Evolutionary conservation across 30 jellyfish, hydroid and myxozoan species (phyloP).

Genomic region (Chironex yamaguchii): DNA sequence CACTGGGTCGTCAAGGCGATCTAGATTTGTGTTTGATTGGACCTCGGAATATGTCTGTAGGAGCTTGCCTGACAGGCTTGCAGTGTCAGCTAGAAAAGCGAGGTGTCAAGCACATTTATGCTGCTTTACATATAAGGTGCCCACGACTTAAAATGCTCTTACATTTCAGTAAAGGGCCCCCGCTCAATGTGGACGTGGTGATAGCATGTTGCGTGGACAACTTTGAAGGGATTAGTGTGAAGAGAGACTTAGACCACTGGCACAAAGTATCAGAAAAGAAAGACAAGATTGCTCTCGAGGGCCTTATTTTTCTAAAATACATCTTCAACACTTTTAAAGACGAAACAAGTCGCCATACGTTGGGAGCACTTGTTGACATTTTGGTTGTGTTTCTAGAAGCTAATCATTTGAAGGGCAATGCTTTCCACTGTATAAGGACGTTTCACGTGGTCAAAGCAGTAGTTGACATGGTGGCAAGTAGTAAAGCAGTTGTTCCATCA

Average conservation of each 20-base stretch:
- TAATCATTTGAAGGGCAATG: constrained; percentile 88
- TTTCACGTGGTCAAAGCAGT: constrained; percentile 85
- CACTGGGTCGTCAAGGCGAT: constrained; percentile 79
- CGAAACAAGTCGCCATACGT: constrained; percentile 21
- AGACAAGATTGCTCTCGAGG: constrained; percentile 79
- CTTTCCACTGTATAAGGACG: constrained; percentile 90
- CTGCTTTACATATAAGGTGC: constrained; percentile 89
- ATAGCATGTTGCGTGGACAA: constrained; percentile 77
- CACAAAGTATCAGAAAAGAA: constrained; percentile 42
- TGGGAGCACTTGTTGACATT: constrained; percentile 78
- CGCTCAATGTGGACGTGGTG: constrained; percentile 78
- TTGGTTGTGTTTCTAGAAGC: constrained; percentile 66
- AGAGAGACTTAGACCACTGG: background rate
- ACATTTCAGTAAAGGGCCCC: constrained; percentile 58
- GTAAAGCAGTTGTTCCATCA: background rate
- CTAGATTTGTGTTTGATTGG: constrained; percentile 90
- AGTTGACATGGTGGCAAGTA: constrained; percentile 63
- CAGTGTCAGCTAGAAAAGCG: constrained; percentile 65
- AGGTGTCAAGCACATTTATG: constrained; percentile 75
- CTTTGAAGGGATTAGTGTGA: background rate
- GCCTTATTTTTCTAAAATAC: constrained; percentile 68
- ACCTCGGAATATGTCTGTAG: constrained; percentile 54
- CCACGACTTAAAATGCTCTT: constrained; percentile 85
- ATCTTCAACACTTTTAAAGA: constrained; percentile 46
- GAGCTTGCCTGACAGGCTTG: constrained; percentile 64